phyloP scores from a whole-genome alignment of 2,888 invertebrate species.

The Nomada ferruginata region DNA sequence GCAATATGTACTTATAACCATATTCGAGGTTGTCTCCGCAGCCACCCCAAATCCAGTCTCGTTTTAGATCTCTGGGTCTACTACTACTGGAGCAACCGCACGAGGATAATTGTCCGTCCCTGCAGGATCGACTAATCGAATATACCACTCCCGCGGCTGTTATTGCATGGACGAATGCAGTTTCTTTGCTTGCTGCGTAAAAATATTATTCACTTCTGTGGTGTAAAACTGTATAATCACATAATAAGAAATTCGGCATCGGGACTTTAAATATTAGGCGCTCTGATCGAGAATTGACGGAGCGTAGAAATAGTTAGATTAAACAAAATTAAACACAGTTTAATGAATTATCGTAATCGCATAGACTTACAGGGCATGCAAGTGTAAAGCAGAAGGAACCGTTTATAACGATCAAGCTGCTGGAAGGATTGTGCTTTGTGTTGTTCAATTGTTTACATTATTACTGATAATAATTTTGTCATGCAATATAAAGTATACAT shows the following conservation, averaged over 20 bases:
- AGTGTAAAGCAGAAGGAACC: too few species aligned
- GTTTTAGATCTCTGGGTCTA: constrained; percentile 92
- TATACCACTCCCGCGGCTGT: constrained; percentile 95
- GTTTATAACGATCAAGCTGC: too few species aligned
- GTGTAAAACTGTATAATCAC: not conserved
- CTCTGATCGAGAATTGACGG: too few species aligned
- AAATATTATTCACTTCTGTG: not conserved
- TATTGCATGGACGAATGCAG: constrained; percentile 96
- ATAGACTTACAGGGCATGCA: too few species aligned
- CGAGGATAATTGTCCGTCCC: constrained; percentile 94
- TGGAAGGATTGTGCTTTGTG: too few species aligned
- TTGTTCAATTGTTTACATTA: too few species aligned
- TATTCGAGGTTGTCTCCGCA: constrained; percentile 99
- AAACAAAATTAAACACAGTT: too few species aligned
- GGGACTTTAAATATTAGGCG: not conserved
- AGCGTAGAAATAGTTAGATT: too few species aligned
- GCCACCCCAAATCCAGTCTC: constrained; percentile 99
- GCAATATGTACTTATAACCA: constrained; percentile 92
- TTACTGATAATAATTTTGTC: too few species aligned
- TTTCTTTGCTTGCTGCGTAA: constrained; percentile 90
- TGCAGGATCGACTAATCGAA: constrained; percentile 94
- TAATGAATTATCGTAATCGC: too few species aligned
- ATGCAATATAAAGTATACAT: not conserved
- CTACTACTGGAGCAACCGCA: constrained; percentile 95
- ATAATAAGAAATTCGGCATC: not conserved